phyloP scores from a whole-genome alignment of 2,888 invertebrate species.

The Aelia acuminata region DNA sequence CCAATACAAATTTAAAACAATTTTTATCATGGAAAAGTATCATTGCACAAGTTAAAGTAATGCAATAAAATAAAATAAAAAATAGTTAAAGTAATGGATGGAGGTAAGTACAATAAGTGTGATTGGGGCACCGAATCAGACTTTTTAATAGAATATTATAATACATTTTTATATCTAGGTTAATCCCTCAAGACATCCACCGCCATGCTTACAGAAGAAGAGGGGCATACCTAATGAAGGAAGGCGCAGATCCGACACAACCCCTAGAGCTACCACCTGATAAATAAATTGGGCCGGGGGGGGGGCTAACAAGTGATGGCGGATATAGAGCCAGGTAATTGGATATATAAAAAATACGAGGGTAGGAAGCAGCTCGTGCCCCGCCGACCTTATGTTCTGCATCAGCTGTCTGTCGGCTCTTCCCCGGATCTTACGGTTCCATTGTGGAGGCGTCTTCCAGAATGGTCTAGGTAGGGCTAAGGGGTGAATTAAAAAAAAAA shows the following conservation, averaged over 20 bases:
- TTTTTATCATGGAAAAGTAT: no score
- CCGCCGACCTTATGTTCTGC: conserved; percentile 43
- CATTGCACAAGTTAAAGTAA: no score
- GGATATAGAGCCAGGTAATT: conserved; percentile 43
- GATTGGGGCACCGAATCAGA: no score
- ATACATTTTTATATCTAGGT: no score
- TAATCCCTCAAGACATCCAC: neutral
- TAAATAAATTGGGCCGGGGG: conserved; percentile 30
- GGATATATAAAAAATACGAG: conserved; percentile 37
- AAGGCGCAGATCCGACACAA: neutral
- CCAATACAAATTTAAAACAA: no score
- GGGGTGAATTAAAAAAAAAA: neutral
- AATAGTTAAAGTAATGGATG: no score
- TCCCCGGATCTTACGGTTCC: neutral
- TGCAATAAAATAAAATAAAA: no score
- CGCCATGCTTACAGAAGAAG: neutral
- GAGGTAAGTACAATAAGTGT: no score
- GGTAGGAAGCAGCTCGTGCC: conserved; percentile 43
- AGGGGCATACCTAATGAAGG: conserved; percentile 11
- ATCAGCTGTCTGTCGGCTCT: conserved; percentile 5
- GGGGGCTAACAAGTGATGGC: conserved; percentile 9
- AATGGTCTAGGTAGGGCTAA: neutral
- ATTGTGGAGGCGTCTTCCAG: neutral
- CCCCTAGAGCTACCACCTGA: conserved; percentile 21
- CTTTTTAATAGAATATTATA: no score